A percentile compares a stretch with the other conserved stretches of the same genome.
These are phyloP conservation scores for Crotalus tigris DNA, from an alignment of 2,113 vertebrate species.

Conservation along the genomic window DNA sequence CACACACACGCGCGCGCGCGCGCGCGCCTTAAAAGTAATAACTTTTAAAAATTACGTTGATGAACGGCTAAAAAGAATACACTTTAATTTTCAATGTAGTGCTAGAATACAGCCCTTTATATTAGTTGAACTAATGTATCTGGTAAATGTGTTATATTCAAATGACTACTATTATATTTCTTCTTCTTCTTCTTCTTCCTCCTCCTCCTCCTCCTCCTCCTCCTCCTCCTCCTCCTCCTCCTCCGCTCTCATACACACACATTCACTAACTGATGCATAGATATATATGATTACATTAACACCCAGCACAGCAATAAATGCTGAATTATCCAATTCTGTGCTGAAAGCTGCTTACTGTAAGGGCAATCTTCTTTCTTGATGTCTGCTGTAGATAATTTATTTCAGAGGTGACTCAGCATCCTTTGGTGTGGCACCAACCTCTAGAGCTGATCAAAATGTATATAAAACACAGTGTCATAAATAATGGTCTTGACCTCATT, in stretches of 20 bases:
- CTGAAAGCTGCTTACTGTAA: slow-evolving; percentile 1
- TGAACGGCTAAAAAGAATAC: not conserved
- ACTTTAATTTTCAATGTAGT: not conserved
- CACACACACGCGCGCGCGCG: not conserved
- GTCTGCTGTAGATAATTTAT: not conserved
- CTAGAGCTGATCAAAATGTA: not conserved
- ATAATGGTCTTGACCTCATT: not conserved
- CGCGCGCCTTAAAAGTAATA: not conserved
- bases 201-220: too few relatives aligned
- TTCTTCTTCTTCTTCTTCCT: too few relatives aligned
- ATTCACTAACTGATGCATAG: not conserved
- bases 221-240: too few relatives aligned
- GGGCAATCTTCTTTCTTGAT: not conserved
- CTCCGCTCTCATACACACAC: not conserved
- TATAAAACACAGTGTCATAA: not conserved
- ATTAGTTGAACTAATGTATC: fast-evolving
- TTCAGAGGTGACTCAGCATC: not conserved
- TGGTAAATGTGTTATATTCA: not conserved
- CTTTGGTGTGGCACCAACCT: not conserved
- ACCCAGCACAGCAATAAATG: not conserved
- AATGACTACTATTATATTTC: not conserved
- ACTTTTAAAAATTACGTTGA: not conserved
- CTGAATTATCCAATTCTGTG: fast-evolving
- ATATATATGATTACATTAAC: not conserved
- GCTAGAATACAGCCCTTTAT: not conserved